Evolutionary conservation across 2,888 invertebrate genomes (phyloP).

Genomic region (Tenthredo notha): DNA sequence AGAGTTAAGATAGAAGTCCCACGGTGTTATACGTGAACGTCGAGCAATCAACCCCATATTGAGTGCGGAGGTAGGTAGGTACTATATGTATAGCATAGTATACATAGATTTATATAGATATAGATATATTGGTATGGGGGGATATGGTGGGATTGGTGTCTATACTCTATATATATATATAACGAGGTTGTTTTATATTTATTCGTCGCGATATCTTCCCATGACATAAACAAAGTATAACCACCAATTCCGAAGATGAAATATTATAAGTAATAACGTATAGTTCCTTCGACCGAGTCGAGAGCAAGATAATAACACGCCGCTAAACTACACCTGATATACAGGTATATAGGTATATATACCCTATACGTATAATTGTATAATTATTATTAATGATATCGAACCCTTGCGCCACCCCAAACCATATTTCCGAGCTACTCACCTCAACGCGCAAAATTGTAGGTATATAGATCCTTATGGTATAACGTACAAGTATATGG

Average conservation of each 20-base stretch:
- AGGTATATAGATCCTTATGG: conserved; percentile 22
- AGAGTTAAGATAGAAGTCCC: background rate
- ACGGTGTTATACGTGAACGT: background rate
- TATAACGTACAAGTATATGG: no score
- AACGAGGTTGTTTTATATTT: conserved; percentile 36
- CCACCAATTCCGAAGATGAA: conserved; percentile 78
- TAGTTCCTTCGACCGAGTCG: conserved; percentile 21
- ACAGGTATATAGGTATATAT: conserved; percentile 33
- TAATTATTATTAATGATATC: conserved; percentile 79
- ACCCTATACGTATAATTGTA: conserved; percentile 74
- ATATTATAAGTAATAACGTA: conserved; percentile 78
- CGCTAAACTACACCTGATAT: conserved; percentile 73
- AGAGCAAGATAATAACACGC: conserved; percentile 77
- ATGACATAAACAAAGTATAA: conserved; percentile 78
- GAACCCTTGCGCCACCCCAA: conserved; percentile 64
- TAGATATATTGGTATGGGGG: background rate
- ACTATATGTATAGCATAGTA: background rate
- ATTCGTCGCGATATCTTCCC: conserved; percentile 64
- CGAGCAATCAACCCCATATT: background rate
- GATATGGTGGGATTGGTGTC: background rate
- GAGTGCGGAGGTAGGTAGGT: background rate
- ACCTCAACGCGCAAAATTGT: conserved; percentile 68
- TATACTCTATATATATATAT: background rate
- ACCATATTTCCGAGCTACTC: conserved; percentile 65
- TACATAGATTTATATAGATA: background rate